Evolutionary conservation across 2,113 vertebrate genomes (phyloP), one percentile per base, ranked within the genome.

Genomic region (Thalassarche chlororhynchos): DNA sequence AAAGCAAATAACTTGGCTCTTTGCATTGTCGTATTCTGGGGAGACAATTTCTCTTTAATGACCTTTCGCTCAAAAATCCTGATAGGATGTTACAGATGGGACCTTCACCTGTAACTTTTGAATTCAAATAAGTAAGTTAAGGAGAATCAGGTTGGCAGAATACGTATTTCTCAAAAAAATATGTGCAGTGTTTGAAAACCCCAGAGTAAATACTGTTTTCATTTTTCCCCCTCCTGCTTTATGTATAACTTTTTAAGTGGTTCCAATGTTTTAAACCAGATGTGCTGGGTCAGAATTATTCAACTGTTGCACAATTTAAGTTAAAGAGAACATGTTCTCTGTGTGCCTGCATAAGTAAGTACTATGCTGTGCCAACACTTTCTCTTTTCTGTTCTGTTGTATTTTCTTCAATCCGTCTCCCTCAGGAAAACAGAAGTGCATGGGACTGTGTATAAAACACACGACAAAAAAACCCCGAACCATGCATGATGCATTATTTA

Each of bases 211-310:
- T 57, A 38, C 4, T 47, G 28, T 47, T 65, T 95, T 51, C 10
- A 31, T 85, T 88, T 85, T 34, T 83, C 26, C 34, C 42, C 18
- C 29, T 89, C 17, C 46, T 87, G 25, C 20, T 94, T 87, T 58
- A 77, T 58, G 46, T 77, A 72, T 66, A 80, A 80, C 29, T 70
- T 96, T 89, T 91, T 31, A 93, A 68, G 49, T 66, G 31, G 32
- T 72, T 87, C 62, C 54, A 66, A 5, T 85, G 55, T 69, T 85
- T 94, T 91, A 87, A 97, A 80, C n/a, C 87, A 80, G 87, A 89
- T 93, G 78, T 80, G 58, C 71, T 61, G 17, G n/a, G 42, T 57
- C 42, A 83, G 77, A 94, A 74, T 88, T 91, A 85, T 85, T 85
- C 84, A 88, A 34, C 64, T 85, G 52, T 80, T 96, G 89, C 2